Base-by-base conservation (phyloP, 1,140 invertebrate species). In the Drosophila fuyamai region DNA sequence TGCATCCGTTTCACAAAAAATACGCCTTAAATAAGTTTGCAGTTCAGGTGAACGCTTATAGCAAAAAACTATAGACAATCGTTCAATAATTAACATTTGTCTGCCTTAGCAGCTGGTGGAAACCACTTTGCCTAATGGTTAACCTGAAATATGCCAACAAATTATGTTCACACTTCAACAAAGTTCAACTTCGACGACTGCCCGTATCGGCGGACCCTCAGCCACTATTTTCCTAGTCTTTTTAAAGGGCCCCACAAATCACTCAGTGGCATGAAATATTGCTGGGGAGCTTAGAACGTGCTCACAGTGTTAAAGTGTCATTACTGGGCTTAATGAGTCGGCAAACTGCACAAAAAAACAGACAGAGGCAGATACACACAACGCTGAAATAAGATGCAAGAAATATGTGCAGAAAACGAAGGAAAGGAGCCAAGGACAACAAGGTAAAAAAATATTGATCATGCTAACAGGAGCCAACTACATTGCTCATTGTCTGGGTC, bases 211-310 rank as follows among this genome's bases (percentile, higher is more conserved):
- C 36, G 56, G 46, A 40, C 29, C 29, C 18, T 29, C 23, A 2
- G 23, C 53, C 41, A 9, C 58, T 9, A 27, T 23, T 27, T 32
- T 38, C n/a, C 29, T 38, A 23, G 44, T 36, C 47, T 32, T 47
- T 74, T 54, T 27, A 53, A 46, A 58, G 43, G 71, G 63, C 53
- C 53, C 82, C 76, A 88, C 84, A 88, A 88, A 88, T 89, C 80
- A 88, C 83, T 81, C 68, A 84, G 80, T 83, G 84, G 76, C 84
- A 89, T 88, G 84, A 88, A 89, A 81, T 88, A 88, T 88, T 81
- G 68, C 73, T 48, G 54, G 58, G 63, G 61, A 70, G 67, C 84
- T 84, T 78, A 89, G 84, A 78, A 88, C 84, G 84, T 88, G 84
- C 84, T 89, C 65, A 40, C 80, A 80, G 76, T 77, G 84, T 82